phyloP scores from a whole-genome alignment of 2,113 vertebrate species.

The Festucalex cinctus region DNA sequence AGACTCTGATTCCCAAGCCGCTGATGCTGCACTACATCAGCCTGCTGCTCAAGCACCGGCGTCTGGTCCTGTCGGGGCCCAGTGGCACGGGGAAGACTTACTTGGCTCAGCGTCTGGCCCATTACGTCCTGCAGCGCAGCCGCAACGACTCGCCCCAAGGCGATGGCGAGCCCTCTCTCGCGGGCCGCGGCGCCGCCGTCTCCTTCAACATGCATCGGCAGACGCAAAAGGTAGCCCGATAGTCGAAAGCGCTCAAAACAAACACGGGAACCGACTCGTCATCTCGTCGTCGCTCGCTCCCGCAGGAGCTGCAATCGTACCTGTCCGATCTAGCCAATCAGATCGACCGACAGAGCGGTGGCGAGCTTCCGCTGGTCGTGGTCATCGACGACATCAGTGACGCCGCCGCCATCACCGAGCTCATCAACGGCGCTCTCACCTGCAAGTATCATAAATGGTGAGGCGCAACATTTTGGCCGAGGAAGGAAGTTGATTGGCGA shows the following conservation, averaged over 20 bases:
- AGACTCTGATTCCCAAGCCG: slow-evolving; percentile 91
- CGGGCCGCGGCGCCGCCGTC: slow-evolving; percentile 75
- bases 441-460: slow-evolving; percentile 99
- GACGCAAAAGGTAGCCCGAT: slow-evolving; percentile 82
- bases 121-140: slow-evolving; percentile 88
- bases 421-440: slow-evolving; percentile 90
- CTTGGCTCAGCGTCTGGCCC: slow-evolving; percentile 86
- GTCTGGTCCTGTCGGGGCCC: slow-evolving; percentile 88
- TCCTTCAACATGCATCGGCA: slow-evolving; percentile 97
- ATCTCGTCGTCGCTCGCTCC: not conserved
- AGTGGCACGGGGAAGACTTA: slow-evolving; percentile 94
- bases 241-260: not conserved
- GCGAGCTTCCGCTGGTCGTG: slow-evolving; percentile 85
- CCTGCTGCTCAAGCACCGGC: slow-evolving; percentile 89
- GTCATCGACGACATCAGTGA: slow-evolving; percentile 91
- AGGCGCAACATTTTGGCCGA: slow-evolving; percentile 20
- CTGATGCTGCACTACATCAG: slow-evolving; percentile 97
- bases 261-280: not conserved
- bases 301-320: slow-evolving; percentile 90
- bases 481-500: not conserved
- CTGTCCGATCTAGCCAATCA: slow-evolving; percentile 93
- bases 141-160: slow-evolving; percentile 65
- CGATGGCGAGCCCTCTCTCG: slow-evolving; percentile 29
- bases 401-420: slow-evolving; percentile 82
- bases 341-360: slow-evolving; percentile 85